Conservation (phyloP, 1,140 invertebrate genomes). For the Goniozus legneri region DNA sequence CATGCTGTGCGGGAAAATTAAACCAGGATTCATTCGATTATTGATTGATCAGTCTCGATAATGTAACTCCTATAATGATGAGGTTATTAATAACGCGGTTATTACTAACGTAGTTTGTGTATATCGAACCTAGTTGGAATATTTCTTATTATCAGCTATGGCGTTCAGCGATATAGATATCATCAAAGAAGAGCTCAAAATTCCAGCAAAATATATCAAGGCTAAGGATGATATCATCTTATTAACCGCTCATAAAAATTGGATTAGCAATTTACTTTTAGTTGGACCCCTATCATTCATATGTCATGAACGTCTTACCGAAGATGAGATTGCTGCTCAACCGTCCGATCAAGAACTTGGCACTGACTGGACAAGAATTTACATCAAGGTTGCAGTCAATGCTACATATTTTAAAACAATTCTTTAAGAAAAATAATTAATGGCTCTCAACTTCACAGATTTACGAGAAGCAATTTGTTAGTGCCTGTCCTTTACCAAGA, state of each 20-base stretch:
- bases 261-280: constrained; percentile 37
- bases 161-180: constrained; percentile 38
- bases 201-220: constrained; percentile 44
- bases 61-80: no score
- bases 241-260: constrained; percentile 41
- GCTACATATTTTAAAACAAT: constrained; percentile 7
- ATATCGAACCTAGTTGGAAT: no score
- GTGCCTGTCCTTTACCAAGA: constrained; percentile 69
- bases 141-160: no score
- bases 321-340: constrained; percentile 46
- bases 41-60: no score
- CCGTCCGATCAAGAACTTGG: constrained; percentile 43
- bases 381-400: constrained; percentile 45
- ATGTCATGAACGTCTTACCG: constrained; percentile 38
- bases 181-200: constrained; percentile 34
- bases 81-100: no score
- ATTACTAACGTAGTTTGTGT: no score
- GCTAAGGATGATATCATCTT: constrained; percentile 39
- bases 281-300: constrained; percentile 39
- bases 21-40: no score
- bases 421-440: constrained; percentile 3
- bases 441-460: constrained; percentile 51
- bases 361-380: constrained; percentile 40
- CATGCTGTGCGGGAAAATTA: no score
- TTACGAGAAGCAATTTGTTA: constrained; percentile 61